These are phyloP conservation scores for Carassius gibelio DNA, from an alignment of 2,113 vertebrate genomes.

Conservation along the genomic window DNA sequence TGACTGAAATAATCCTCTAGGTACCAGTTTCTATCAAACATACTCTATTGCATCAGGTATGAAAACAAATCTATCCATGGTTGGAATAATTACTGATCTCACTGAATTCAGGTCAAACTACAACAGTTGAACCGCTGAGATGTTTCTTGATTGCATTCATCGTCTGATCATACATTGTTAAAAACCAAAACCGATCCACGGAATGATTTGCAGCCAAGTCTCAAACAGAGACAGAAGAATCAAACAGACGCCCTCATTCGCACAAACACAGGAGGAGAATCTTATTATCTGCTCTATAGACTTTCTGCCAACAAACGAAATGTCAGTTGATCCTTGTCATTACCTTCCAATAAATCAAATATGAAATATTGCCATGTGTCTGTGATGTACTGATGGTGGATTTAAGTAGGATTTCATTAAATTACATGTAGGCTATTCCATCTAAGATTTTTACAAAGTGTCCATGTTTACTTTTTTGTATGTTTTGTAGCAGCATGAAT, in stretches of 20 bases:
- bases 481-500: constrained; percentile 73
- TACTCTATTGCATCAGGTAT: constrained; percentile 39
- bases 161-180: constrained; percentile 38
- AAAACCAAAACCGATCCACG: constrained; percentile 37
- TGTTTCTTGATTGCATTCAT: constrained; percentile 27
- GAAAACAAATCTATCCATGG: constrained; percentile 30
- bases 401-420: constrained; percentile 37
- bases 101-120: constrained; percentile 42
- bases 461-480: constrained; percentile 70
- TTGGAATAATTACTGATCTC: constrained; percentile 29
- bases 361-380: constrained; percentile 34
- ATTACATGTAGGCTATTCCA: constrained; percentile 13
- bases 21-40: constrained; percentile 27
- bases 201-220: constrained; percentile 37
- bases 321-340: constrained; percentile 54
- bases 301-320: constrained; percentile 51
- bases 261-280: constrained; percentile 27
- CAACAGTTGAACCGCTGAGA: constrained; percentile 32
- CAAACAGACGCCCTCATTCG: constrained; percentile 46
- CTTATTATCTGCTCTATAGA: constrained; percentile 47
- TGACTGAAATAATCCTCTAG: constrained; percentile 9
- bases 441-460: constrained; percentile 76
- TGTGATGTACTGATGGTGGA: constrained; percentile 34
- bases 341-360: constrained; percentile 51
- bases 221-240: constrained; percentile 40